Evolutionary conservation across 2,888 invertebrate species (phyloP).

Genomic region (Heliconius ismenius): DNA sequence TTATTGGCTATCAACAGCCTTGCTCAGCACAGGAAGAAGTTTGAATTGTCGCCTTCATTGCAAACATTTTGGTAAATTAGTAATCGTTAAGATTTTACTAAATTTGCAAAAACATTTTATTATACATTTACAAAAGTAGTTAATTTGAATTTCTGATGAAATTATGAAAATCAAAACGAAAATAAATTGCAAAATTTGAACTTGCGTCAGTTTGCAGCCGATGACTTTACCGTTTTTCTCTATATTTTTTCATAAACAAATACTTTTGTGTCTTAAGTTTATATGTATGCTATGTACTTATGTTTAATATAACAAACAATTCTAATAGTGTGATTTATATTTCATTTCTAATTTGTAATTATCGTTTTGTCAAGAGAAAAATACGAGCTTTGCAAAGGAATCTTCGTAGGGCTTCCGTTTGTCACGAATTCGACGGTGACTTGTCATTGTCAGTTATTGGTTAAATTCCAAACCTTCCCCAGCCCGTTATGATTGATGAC

Average conservation of each 20-base stretch:
- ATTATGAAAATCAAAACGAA: not conserved
- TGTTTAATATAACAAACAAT: too few relatives aligned
- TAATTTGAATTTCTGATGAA: too few relatives aligned
- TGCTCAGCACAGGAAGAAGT: conserved; percentile 39
- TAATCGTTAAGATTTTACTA: not conserved
- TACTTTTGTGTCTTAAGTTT: too few relatives aligned
- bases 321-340: too few relatives aligned
- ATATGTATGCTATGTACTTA: too few relatives aligned
- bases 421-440: conserved; percentile 40
- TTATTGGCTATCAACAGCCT: conserved; percentile 60
- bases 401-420: not conserved
- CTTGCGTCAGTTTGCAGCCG: not conserved
- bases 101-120: not conserved
- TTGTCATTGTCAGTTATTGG: conserved; percentile 54
- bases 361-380: too few relatives aligned
- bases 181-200: not conserved
- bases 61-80: not conserved
- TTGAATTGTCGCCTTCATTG: conserved; percentile 30
- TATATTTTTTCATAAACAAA: too few relatives aligned
- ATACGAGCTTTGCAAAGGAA: not conserved
- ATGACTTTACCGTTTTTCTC: too few relatives aligned
- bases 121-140: not conserved
- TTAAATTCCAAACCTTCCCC: conserved; percentile 56
- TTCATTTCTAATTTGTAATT: too few relatives aligned
- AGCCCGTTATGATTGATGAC: conserved; percentile 55